Base-by-base conservation (phyloP, 2,888 invertebrate species). In the Busseola fusca region DNA sequence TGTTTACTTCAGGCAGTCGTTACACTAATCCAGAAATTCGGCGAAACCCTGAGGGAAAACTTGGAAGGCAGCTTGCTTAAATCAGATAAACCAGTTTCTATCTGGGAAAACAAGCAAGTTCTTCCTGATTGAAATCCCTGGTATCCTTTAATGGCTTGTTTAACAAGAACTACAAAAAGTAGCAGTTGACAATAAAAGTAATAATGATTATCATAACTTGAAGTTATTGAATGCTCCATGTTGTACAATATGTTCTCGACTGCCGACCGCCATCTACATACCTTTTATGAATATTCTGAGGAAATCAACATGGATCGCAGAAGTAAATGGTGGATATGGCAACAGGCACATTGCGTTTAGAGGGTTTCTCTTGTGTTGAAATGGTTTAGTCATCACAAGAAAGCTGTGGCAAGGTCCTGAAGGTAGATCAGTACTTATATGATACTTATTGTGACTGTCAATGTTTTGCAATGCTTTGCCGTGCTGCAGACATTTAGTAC, bases 171-270 rank as follows among this genome's bases (percentile, higher is more conserved):
- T 64, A 34, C 21, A 76, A 74, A 76, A 76, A 34, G 45, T 9
- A 18, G 6, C 21, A 18, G 25, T 21, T 34, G 65, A 25, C 64
- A 72, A 76, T 80, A 80, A 65, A 66, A 67, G 71, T 68, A 71
- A 71, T 65, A 58, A 25, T 50, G 45, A 80, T 80, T 80, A 80
- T 80, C 80, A 80, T 80, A 80, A 80, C 80, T 56, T 65, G 80
- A 70, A 80, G 72, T 80, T 80, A 80, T 80, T 69, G 72, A 69
- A 80, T 79, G 80, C 64, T 14, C 48, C 74, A 67, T 74, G 48
- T 56, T 37, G 68, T 66, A 63, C 66, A 50, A 54, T 69, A 66
- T 57, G 76, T 52, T 50, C 58, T 40, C 48, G 58, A 52, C 69
- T 60, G 50, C 50, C 37, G 21, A 62, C 59, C 34, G 45, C 69